Evolutionary conservation across 2,888 invertebrate species (phyloP).

Genomic region (Selenia dentaria): DNA sequence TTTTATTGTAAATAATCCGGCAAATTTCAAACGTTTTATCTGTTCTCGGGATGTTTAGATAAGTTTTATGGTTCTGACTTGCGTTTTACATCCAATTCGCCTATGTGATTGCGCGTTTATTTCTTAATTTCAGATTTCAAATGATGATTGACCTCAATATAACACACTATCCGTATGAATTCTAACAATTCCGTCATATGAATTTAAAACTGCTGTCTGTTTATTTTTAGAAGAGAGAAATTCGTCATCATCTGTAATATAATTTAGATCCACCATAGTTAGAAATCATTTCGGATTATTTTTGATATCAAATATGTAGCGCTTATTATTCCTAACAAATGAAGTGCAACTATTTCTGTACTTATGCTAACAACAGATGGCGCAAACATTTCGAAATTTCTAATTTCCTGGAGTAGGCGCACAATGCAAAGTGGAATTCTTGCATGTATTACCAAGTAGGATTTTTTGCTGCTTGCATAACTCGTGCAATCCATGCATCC

Average conservation of each 20-base stretch:
- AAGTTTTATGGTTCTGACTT: slow-evolving; percentile 33
- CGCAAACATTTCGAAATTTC: slow-evolving; percentile 39
- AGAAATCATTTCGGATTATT: too few relatives aligned
- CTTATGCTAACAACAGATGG: slow-evolving; percentile 3
- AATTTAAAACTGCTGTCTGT: too few relatives aligned
- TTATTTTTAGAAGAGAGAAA: too few relatives aligned
- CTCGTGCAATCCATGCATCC: slow-evolving; percentile 65
- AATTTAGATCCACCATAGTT: too few relatives aligned
- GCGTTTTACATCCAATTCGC: slow-evolving; percentile 30
- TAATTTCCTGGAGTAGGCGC: slow-evolving; percentile 41
- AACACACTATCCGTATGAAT: slow-evolving; percentile 29
- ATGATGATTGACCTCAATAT: slow-evolving; percentile 30
- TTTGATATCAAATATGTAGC: too few relatives aligned
- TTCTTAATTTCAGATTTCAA: slow-evolving; percentile 27
- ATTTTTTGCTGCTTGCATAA: slow-evolving; percentile 64
- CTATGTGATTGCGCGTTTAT: slow-evolving; percentile 21
- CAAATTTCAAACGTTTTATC: slow-evolving; percentile 35
- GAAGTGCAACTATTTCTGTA: too few relatives aligned
- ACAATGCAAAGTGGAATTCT: slow-evolving; percentile 43
- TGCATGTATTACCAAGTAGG: slow-evolving; percentile 48
- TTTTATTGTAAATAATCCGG: slow-evolving; percentile 43
- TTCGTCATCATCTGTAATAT: too few relatives aligned
- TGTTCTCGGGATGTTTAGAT: slow-evolving; percentile 30
- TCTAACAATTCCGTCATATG: too few relatives aligned
- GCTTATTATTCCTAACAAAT: not conserved